Evolutionary conservation across 1,140 invertebrate species (phyloP).

Genomic region (Mya arenaria): DNA sequence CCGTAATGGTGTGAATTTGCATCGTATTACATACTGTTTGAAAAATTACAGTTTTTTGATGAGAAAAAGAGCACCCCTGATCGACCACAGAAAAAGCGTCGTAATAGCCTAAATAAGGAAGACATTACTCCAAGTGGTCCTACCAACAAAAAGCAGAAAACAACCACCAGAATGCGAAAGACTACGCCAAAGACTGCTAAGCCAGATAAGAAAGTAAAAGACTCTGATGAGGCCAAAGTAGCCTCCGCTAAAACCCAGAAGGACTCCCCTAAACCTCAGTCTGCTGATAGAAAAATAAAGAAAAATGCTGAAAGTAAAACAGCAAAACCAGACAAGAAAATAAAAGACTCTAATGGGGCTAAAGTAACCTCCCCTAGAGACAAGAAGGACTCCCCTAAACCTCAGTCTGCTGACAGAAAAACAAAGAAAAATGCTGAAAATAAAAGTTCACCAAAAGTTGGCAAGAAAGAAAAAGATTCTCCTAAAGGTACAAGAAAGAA

Average conservation of each 20-base stretch:
- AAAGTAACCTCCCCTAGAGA: constrained; percentile 37
- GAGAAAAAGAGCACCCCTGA: constrained; percentile 48
- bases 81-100: constrained; percentile 59
- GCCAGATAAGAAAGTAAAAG: constrained; percentile 31
- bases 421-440: neutral
- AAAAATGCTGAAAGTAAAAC: constrained; percentile 5
- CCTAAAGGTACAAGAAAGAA: too few species aligned
- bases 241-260: constrained; percentile 13
- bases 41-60: constrained; percentile 42
- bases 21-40: too few species aligned
- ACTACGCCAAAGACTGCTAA: constrained; percentile 37
- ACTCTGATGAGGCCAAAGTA: too few species aligned
- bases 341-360: constrained; percentile 1
- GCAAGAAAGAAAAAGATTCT: constrained; percentile 5
- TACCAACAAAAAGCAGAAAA: constrained; percentile 56
- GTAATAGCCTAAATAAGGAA: constrained; percentile 49
- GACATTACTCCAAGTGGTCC: constrained; percentile 63
- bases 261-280: neutral
- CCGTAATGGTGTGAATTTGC: too few species aligned
- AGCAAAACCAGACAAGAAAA: constrained; percentile 10
- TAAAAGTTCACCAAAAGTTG: neutral
- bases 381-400: too few species aligned
- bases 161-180: constrained; percentile 23
- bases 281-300: constrained; percentile 11
- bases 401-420: neutral